These are phyloP conservation scores for Zaprionus vittiger DNA, from an alignment of 1,140 invertebrate genomes.

Conservation along the genomic window DNA sequence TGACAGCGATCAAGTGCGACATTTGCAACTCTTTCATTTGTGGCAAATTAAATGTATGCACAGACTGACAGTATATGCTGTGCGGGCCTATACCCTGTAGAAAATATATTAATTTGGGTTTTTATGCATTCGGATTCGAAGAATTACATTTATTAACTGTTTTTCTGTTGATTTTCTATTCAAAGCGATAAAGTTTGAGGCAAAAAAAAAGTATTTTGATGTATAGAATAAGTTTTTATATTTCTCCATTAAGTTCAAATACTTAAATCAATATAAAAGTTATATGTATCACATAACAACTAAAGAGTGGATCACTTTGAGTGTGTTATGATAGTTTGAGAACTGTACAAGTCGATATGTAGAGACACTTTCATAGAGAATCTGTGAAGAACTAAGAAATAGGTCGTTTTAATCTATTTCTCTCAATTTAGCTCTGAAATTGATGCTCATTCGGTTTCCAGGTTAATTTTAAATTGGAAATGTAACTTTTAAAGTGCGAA, in stretches of 20 bases:
- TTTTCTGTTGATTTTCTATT: background rate
- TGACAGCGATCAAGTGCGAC: slow-evolving; percentile 2
- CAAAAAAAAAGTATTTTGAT: no score
- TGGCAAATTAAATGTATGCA: background rate
- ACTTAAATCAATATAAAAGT: no score
- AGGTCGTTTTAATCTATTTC: background rate
- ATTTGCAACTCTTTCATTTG: background rate
- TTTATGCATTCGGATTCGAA: background rate
- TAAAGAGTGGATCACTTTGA: no score
- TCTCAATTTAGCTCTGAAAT: background rate
- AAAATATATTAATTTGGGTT: background rate
- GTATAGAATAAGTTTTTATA: no score
- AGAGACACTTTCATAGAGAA: no score
- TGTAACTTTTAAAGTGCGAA: no score
- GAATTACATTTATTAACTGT: fast-evolving
- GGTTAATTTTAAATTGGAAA: background rate
- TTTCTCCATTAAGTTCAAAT: no score
- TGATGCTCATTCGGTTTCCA: background rate
- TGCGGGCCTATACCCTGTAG: background rate
- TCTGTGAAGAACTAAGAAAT: no score
- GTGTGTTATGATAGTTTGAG: no score
- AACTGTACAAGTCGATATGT: no score
- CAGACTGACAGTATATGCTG: background rate
- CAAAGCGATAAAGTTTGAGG: no score
- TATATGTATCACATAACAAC: no score